Evolutionary conservation across 2,113 vertebrate genomes (phyloP).

Genomic region (Empidonax traillii): DNA sequence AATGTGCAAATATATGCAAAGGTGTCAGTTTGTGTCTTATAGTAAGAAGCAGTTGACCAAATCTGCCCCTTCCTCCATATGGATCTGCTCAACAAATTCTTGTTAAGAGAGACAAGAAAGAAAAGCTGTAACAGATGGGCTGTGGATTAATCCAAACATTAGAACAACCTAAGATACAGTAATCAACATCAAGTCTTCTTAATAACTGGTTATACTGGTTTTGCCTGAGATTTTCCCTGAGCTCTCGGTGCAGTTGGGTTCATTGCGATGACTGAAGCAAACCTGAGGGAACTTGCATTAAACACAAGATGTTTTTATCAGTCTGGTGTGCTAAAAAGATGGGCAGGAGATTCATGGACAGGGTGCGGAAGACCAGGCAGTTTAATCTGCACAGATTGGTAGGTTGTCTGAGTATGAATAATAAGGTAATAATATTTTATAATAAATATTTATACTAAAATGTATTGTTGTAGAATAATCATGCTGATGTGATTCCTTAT

Average conservation of each 20-base stretch:
- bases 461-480: background rate
- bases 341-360: slow-evolving; percentile 82
- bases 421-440: background rate
- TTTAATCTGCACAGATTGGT: slow-evolving; percentile 78
- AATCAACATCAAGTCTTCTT: slow-evolving; percentile 3
- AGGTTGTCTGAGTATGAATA: slow-evolving; percentile 60
- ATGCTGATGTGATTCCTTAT: background rate
- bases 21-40: background rate
- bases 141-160: slow-evolving; percentile 40
- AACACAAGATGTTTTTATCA: slow-evolving; percentile 77
- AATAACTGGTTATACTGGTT: background rate
- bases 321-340: slow-evolving; percentile 83
- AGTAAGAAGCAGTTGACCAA: background rate
- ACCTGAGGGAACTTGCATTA: background rate
- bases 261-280: slow-evolving; percentile 12
- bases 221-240: background rate
- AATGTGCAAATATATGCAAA: background rate
- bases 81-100: background rate
- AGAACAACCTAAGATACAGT: background rate
- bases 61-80: background rate
- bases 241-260: background rate
- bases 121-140: slow-evolving; percentile 56
- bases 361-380: slow-evolving; percentile 78
- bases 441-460: background rate
- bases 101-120: background rate